A percentile compares a stretch with the other conserved stretches of the same genome.
Conservation (phyloP, 2,888 invertebrate genomes). For the Lydus trimaculatus region DNA sequence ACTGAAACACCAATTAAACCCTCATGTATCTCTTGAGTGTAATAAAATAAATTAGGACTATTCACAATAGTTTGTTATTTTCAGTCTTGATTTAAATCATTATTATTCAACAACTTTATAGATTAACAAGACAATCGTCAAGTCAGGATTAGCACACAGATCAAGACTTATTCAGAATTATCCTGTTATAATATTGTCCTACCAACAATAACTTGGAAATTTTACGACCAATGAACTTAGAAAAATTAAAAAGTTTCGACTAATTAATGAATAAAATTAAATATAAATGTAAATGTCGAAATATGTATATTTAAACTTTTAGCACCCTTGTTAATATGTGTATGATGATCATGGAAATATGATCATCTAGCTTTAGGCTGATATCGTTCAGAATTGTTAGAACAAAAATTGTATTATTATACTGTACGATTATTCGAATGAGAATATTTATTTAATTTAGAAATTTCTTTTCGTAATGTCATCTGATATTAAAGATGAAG, state of each 20-base stretch:
- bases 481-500: constrained; percentile 5
- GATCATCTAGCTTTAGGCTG: neutral
- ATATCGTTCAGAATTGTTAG: neutral
- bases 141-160: no score
- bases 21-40: no score
- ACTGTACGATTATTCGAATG: neutral
- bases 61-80: no score
- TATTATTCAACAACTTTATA: no score
- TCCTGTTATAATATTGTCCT: no score
- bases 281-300: neutral
- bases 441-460: constrained; percentile 15
- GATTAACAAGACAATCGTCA: no score
- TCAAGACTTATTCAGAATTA: no score
- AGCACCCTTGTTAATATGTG: constrained; percentile 6
- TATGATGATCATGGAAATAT: constrained; percentile 5
- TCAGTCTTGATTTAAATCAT: no score
- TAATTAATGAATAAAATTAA: neutral
- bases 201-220: neutral
- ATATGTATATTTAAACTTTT: constrained; percentile 11
- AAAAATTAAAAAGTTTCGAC: neutral
- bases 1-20: no score
- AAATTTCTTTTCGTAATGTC: neutral
- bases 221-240: neutral
- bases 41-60: no score
- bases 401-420: constrained; percentile 15